Conservation (phyloP, 2,113 vertebrate species). For the Elaphurus davidianus region DNA sequence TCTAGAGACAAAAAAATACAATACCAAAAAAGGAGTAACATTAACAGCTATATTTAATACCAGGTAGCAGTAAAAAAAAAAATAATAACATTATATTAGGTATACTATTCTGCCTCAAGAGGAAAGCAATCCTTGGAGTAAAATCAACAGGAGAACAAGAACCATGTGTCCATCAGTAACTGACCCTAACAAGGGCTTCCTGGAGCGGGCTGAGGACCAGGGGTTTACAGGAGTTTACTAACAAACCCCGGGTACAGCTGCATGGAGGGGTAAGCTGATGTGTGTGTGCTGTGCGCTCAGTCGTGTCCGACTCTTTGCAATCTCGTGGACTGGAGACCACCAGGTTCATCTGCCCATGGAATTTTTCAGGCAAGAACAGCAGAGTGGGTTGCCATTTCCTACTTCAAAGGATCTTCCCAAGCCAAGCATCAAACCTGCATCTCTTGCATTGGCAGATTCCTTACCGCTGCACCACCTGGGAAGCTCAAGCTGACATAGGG, state of each 20-base stretch:
- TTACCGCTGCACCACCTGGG: background rate
- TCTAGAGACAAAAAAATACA: background rate
- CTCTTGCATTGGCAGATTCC: background rate
- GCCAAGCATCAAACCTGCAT: accelerated
- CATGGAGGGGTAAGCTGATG: background rate
- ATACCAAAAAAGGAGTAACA: background rate
- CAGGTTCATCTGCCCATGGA: background rate
- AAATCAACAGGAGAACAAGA: background rate
- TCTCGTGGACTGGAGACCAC: background rate
- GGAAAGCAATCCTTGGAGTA: background rate
- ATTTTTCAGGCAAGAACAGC: background rate
- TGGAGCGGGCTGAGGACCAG: background rate
- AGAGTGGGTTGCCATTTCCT: background rate
- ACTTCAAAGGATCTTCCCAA: background rate
- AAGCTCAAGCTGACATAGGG: background rate
- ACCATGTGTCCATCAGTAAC: background rate
- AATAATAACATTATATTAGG: background rate
- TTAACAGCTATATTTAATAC: background rate
- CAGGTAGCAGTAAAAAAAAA: background rate
- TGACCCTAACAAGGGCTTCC: background rate
- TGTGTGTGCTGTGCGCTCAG: background rate
- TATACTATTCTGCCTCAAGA: background rate
- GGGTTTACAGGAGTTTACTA: background rate
- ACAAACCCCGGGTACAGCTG: background rate
- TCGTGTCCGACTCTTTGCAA: background rate